Base-by-base conservation (phyloP, 2,113 vertebrate species). In the Hyperopisus bebe region DNA sequence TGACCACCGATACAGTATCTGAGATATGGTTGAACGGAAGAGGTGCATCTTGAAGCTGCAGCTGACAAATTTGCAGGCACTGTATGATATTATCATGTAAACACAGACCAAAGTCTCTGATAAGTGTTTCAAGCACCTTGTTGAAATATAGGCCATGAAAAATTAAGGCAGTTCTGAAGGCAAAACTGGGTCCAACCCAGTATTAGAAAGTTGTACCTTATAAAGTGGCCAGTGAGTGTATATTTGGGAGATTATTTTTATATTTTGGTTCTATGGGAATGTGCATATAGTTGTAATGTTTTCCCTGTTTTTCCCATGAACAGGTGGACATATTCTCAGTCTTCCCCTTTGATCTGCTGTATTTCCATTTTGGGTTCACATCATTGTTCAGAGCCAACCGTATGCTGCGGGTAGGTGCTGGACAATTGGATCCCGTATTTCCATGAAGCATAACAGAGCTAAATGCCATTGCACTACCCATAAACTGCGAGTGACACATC, bases 361-460 rank as follows among this genome's bases (percentile, higher is more conserved):
- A 95, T 86, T 2, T 97, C 50, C 92, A 96, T 90, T 98, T 98
- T 93, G 98, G 98, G 89, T 97, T 96, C 92, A 97, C 95, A 53
- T 96, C 98, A 90, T 89, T 97, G 88, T 97, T 99, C 92, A 96
- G 98, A 95, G 90, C 91, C 91, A 99, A 98, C 89, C 97, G 95
- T 86, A 15, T 97, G 8, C 35, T 99, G 88, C 98, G 98, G 97
- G 98, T 99, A 95, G 96, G 91, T 89, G 44, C 31, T 9, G n/a
- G 5, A 3, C 27, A 9, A 7, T 53, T 19, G 46, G 24, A 80
- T 42, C 31, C 2, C 6, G 6, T 35, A 3, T 2, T 19, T 35
- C 31, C 11, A 77, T 77, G 35, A 77, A 39, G 8, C 77, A 58
- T 42, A n/a, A 17, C 86, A 42, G 86, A 24, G 17, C n/a, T 4